Percentiles rank a stretch among this genome's conserved stretches.
Conservation (phyloP, 2,113 vertebrate genomes). For the Esox niger region DNA sequence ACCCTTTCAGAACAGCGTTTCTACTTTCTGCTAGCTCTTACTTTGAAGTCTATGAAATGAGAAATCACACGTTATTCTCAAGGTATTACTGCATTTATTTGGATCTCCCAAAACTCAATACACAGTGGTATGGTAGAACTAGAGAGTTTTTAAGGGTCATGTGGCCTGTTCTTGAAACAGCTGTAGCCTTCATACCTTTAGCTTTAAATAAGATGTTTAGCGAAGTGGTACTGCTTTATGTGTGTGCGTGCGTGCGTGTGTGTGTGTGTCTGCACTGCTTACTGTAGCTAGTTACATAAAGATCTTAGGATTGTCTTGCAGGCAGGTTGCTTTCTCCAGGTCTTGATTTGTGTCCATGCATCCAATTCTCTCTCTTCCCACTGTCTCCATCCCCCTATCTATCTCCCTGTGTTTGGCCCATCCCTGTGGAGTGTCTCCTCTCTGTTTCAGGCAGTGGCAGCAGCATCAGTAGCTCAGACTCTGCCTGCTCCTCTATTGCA, state of each 20-base stretch:
- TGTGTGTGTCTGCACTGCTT: not conserved
- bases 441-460: conserved; percentile 88
- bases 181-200: too few species aligned
- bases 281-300: not conserved
- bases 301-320: not conserved
- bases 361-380: not conserved
- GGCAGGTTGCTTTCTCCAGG: conserved; percentile 1
- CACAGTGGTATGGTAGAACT: too few species aligned
- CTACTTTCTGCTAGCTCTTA: too few species aligned
- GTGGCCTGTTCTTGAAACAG: too few species aligned
- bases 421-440: conserved; percentile 54
- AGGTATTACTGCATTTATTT: too few species aligned
- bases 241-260: not conserved
- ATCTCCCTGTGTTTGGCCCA: conserved; percentile 49
- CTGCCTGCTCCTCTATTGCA: conserved; percentile 83
- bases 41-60: too few species aligned
- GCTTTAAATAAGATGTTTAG: too few species aligned
- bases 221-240: too few species aligned
- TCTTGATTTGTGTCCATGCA: not conserved
- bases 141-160: too few species aligned
- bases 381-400: not conserved
- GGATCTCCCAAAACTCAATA: too few species aligned
- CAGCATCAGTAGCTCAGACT: conserved; percentile 86
- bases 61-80: too few species aligned
- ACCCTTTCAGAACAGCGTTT: too few species aligned